These are phyloP conservation scores for Myxocyprinus asiaticus DNA, from an alignment of 2,113 vertebrate species.

Conservation along the genomic window DNA sequence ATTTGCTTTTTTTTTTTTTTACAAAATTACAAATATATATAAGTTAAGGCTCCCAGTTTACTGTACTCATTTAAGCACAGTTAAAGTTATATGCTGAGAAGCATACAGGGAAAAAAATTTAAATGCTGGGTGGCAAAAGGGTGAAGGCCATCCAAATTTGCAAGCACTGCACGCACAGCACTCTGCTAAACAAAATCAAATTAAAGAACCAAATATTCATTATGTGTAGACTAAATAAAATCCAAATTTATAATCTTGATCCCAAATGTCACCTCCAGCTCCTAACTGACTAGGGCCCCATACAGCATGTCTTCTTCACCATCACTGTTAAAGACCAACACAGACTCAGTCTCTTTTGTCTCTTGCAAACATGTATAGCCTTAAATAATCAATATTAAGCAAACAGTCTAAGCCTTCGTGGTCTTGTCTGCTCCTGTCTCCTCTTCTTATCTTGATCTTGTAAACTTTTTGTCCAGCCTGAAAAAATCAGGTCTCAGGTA, in stretches of 20 bases:
- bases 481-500: conserved; percentile 83
- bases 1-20: too few species aligned
- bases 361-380: not conserved
- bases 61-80: too few species aligned
- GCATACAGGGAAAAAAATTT: conserved; percentile 75
- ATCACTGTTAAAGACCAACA: conserved; percentile 52
- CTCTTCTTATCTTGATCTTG: conserved; percentile 84
- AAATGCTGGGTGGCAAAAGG: conserved; percentile 71
- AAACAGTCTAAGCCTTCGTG: conserved; percentile 68
- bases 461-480: conserved; percentile 77
- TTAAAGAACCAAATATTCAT: not conserved
- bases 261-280: conserved; percentile 60
- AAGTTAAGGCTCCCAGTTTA: too few species aligned
- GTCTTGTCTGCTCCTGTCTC: conserved; percentile 74
- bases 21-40: too few species aligned
- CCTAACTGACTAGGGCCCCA: conserved; percentile 46
- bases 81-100: not conserved
- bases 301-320: conserved; percentile 47
- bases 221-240: not conserved
- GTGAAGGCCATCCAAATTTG: conserved; percentile 68
- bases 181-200: conserved; percentile 63
- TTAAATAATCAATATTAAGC: not conserved
- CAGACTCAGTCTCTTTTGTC: not conserved
- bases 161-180: conserved; percentile 69
- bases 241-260: not conserved